Conservation (phyloP, 2,888 invertebrate species). For the Aleiodes testaceus region DNA sequence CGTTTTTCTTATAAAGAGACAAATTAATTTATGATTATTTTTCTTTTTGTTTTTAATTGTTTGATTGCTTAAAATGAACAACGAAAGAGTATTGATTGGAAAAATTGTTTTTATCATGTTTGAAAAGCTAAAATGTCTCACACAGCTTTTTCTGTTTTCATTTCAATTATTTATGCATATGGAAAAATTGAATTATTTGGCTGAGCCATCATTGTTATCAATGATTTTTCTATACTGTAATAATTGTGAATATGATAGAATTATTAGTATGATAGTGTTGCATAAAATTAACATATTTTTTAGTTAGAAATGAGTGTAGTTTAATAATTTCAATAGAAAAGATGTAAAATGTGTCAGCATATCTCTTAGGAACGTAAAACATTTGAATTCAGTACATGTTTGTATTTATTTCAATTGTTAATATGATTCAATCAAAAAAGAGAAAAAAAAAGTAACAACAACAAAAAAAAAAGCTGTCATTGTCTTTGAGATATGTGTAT, state of each 20-base stretch:
- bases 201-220: constrained; percentile 30
- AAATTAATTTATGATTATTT: neutral
- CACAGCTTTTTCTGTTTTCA: constrained; percentile 48
- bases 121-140: constrained; percentile 49
- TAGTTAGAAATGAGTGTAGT: constrained; percentile 1
- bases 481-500: constrained; percentile 40
- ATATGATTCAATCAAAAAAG: constrained; percentile 30
- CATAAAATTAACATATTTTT: constrained; percentile 34
- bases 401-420: constrained; percentile 27
- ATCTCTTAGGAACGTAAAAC: constrained; percentile 1
- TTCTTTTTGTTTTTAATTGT: neutral
- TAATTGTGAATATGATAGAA: constrained; percentile 63
- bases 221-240: constrained; percentile 54
- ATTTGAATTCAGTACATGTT: constrained; percentile 20
- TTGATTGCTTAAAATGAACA: constrained; percentile 5
- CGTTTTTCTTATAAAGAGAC: constrained; percentile 4
- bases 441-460: constrained; percentile 33
- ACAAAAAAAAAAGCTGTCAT: no score
- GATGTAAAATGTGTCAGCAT: constrained; percentile 26
- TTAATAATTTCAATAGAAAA: constrained; percentile 12
- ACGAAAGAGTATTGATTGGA: constrained; percentile 37
- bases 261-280: constrained; percentile 39
- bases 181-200: constrained; percentile 37
- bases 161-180: constrained; percentile 45
- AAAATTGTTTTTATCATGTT: constrained; percentile 38